Conservation (phyloP, 2,113 vertebrate genomes). For the Stomatorhinus ivindoensis region DNA sequence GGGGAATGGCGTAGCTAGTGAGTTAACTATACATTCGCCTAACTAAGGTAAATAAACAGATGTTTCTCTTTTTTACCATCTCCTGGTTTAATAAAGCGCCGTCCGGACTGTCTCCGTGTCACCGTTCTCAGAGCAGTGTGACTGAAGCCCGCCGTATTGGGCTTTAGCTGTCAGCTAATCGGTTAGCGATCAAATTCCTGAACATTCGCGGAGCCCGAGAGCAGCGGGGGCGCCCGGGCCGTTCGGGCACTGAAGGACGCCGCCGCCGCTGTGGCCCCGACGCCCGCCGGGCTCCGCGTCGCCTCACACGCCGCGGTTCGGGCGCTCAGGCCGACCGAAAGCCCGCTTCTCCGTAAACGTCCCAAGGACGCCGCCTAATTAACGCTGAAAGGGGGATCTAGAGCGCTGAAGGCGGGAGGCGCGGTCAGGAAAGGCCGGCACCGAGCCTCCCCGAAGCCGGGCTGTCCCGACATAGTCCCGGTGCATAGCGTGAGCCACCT, state of each 20-base stretch:
- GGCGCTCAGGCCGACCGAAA: background rate
- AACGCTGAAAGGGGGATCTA: background rate
- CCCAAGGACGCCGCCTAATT: background rate
- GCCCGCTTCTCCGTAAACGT: background rate
- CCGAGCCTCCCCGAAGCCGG: background rate
- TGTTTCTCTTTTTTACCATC: background rate
- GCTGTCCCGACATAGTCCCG: background rate
- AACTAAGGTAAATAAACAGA: background rate
- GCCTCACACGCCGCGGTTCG: background rate
- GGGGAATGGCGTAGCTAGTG: background rate
- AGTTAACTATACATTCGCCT: background rate
- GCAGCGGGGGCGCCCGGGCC: background rate
- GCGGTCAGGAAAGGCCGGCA: background rate
- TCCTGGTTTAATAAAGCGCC: background rate
- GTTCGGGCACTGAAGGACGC: background rate
- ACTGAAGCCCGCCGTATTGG: background rate
- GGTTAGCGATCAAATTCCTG: background rate
- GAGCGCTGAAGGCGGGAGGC: background rate
- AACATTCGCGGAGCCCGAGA: background rate
- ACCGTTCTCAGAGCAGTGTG: background rate
- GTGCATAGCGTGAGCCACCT: background rate
- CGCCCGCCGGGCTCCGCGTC: background rate
- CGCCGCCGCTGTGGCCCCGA: background rate
- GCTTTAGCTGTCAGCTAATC: background rate
- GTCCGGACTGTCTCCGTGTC: background rate